phyloP scores from a whole-genome alignment of 2,113 vertebrate species.

The Cygnus atratus region DNA sequence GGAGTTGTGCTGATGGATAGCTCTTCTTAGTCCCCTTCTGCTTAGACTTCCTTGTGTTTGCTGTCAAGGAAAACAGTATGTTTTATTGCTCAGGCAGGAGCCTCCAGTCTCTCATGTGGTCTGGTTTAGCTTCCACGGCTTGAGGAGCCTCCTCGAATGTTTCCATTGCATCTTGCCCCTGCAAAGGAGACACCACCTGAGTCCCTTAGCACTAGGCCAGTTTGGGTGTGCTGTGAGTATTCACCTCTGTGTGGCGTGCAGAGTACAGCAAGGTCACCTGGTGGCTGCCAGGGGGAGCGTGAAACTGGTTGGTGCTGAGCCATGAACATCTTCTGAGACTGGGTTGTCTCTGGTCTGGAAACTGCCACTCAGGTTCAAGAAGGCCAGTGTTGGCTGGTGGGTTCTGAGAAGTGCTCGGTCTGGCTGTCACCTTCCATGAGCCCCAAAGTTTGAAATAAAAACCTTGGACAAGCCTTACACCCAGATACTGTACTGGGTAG shows the following conservation, averaged over 20 bases:
- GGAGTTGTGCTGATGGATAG: not conserved
- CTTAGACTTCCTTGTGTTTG: not conserved
- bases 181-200: not conserved
- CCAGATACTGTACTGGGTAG: not conserved
- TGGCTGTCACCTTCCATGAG: not conserved
- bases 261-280: not conserved
- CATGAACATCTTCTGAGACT: not conserved
- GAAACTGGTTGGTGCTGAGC: not conserved
- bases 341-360: not conserved
- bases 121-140: not conserved
- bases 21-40: not conserved
- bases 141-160: not conserved
- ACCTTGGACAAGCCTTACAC: not conserved
- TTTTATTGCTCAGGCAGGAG: not conserved
- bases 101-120: not conserved
- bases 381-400: not conserved
- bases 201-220: not conserved
- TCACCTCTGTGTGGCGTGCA: not conserved
- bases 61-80: not conserved
- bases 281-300: not conserved
- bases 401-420: not conserved
- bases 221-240: not conserved
- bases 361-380: not conserved
- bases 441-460: not conserved
- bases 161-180: not conserved